Base-by-base conservation (phyloP, 2,888 invertebrate species). In the Harpalus rubripes region DNA sequence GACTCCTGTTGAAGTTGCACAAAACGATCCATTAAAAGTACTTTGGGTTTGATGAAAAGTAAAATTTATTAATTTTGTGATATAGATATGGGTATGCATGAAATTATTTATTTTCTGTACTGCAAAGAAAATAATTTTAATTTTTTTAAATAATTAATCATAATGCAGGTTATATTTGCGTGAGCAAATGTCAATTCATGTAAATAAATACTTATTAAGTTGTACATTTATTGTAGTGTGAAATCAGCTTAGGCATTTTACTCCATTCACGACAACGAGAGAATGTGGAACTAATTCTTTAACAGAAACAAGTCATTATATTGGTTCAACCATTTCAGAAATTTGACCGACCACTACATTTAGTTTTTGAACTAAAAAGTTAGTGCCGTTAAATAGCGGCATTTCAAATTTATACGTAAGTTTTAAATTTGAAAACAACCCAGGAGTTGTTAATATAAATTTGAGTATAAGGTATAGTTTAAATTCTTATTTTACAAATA, bases 11-110 rank as follows among this genome's bases (percentile, higher is more conserved):
- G 87, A 88, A 22, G 88, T 88, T 52, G 86, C 87, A 78, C 72
- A 86, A 26, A 83, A 85, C 56, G 87, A 86, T 32, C 87, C 88
- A 7, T 65, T 90, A 74, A 90, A 89, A 87, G 90, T 90, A 79
- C 86, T 90, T 41, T 90, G 90, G 90, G 90, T 90, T 39, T 90
- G 80, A 87, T 83, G 22, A 12, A 18, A 44, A 44, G 41, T 41
- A 22, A 44, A 74, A 74, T 74, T 10, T 44, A 74, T 41, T 0
- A 74, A 74, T 74, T 15, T 74, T 74, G 72, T 74, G 72, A 74
- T 74, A 74, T 44, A 44, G 41, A 41, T 74, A 74, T 74, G 72
- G 72, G 72, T 74, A 74, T 74, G 44, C 44, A 74, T 44, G 72
- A 74, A 74, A 74, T 74, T 74, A 74, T 74, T 74, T 74, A 74